Percentiles rank a stretch among this genome's conserved stretches.
These are phyloP conservation scores for Etheostoma perlongum DNA, from an alignment of 2,797 vertebrate genomes.

Conservation along the genomic window DNA sequence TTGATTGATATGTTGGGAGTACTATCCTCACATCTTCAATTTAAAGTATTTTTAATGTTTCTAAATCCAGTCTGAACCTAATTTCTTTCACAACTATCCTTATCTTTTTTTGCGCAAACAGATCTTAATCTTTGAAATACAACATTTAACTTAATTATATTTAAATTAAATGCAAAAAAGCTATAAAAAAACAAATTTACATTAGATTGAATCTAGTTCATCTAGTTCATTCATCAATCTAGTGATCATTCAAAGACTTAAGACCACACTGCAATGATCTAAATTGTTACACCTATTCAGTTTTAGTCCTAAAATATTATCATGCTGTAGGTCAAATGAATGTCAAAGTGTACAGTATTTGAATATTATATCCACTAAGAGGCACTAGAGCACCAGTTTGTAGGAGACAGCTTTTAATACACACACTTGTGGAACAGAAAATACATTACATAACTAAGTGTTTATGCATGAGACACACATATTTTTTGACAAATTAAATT, in stretches of 20 bases:
- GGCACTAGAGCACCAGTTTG: conserved; percentile 39
- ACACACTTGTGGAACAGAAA: background rate
- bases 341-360: background rate
- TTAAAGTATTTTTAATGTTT: background rate
- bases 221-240: too few species aligned
- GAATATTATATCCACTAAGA: conserved; percentile 37
- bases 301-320: background rate
- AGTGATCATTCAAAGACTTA: background rate
- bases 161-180: background rate
- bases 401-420: background rate
- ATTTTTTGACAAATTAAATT: background rate
- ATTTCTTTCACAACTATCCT: background rate
- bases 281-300: background rate
- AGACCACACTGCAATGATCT: background rate
- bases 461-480: background rate
- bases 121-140: background rate
- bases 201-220: background rate
- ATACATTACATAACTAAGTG: background rate
- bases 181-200: background rate
- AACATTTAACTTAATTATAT: background rate
- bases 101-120: too few species aligned
- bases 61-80: background rate
- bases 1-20: background rate
- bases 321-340: conserved; percentile 3
- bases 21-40: background rate